Evolutionary conservation across 2,797 vertebrate genomes (phyloP).

Genomic region (Sebastolobus altivelis): DNA sequence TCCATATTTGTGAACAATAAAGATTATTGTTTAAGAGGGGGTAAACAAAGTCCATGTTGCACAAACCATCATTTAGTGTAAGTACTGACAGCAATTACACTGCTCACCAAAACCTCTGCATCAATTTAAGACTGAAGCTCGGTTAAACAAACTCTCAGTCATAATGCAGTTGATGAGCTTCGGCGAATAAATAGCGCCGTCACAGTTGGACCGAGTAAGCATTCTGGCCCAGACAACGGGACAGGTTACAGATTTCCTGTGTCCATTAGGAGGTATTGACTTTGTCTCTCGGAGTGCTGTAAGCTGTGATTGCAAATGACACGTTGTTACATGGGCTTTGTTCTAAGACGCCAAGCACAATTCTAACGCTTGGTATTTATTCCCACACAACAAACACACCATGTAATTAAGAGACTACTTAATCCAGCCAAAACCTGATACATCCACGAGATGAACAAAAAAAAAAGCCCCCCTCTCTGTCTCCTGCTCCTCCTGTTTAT

Average conservation of each 20-base stretch:
- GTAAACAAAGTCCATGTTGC: not conserved
- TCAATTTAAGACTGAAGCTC: constrained; percentile 7
- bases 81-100: not conserved
- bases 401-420: constrained; percentile 76
- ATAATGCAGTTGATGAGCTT: constrained; percentile 40
- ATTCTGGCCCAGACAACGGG: constrained; percentile 37
- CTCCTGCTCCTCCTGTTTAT: constrained; percentile 39
- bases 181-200: constrained; percentile 22
- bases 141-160: constrained; percentile 32
- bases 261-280: constrained; percentile 76
- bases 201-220: constrained; percentile 30
- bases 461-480: not conserved
- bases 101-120: not conserved
- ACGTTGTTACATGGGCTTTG: constrained; percentile 58
- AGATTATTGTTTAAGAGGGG: not conserved
- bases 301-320: constrained; percentile 78
- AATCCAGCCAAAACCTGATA: constrained; percentile 65
- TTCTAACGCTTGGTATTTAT: constrained; percentile 65
- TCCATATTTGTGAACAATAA: not conserved
- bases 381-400: constrained; percentile 70
- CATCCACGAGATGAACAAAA: constrained; percentile 18
- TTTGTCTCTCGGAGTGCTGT: constrained; percentile 70
- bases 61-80: not conserved
- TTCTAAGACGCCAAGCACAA: constrained; percentile 69
- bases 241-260: constrained; percentile 66